phyloP scores from a whole-genome alignment of 2,113 vertebrate genomes.

The Bucco capensis region DNA sequence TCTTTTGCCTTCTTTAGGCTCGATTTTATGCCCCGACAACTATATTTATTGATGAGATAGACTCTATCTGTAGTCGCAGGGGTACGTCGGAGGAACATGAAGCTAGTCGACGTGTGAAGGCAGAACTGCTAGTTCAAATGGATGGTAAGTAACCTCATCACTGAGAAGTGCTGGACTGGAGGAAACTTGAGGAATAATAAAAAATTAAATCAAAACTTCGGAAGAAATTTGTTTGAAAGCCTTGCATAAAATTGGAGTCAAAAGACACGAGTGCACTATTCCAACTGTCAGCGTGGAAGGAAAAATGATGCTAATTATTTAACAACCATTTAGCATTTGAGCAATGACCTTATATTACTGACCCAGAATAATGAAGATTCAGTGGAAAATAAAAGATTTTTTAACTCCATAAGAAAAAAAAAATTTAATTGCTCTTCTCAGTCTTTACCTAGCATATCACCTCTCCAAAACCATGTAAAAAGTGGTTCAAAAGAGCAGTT shows the following conservation, averaged over 20 bases:
- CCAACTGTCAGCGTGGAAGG: neutral
- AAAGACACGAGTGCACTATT: neutral
- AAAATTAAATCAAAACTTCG: neutral
- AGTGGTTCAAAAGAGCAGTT: neutral
- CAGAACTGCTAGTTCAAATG: slow-evolving; percentile 97
- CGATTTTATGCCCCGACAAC: slow-evolving; percentile 96
- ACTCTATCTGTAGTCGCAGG: slow-evolving; percentile 96
- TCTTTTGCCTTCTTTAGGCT: slow-evolving; percentile 77
- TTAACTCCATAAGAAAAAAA: neutral
- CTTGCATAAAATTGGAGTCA: neutral
- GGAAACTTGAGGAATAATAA: neutral
- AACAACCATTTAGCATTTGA: neutral
- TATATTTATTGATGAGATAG: slow-evolving; percentile 99
- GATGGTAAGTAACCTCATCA: slow-evolving; percentile 80
- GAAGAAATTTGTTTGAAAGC: neutral
- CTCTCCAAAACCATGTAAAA: neutral
- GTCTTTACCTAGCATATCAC: neutral
- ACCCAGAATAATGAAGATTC: neutral
- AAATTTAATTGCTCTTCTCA: neutral
- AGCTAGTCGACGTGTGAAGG: slow-evolving; percentile 93
- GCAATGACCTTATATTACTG: neutral
- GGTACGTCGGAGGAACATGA: slow-evolving; percentile 97
- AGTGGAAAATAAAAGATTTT: neutral
- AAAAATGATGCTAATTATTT: neutral
- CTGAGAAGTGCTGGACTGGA: neutral